Conservation (phyloP, 1,140 invertebrate species). For the Lepidurus couesii region DNA sequence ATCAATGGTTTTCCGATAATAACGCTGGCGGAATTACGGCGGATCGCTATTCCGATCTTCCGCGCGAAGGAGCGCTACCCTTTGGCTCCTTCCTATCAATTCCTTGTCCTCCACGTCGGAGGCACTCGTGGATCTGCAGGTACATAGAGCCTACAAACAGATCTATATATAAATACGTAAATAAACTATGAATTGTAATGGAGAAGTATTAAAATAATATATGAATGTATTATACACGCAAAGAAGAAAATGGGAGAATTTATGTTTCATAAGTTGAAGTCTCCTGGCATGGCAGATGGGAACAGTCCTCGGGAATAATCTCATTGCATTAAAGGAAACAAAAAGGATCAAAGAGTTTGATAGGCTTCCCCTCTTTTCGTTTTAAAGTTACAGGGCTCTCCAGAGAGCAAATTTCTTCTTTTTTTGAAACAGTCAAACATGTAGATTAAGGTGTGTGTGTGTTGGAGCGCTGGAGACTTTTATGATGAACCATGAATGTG, state of each 20-base stretch:
- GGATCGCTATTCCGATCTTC: conserved; percentile 16
- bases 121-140: conserved; percentile 31
- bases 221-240: no score
- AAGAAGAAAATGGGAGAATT: no score
- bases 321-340: no score
- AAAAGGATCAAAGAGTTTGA: no score
- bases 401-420: neutral
- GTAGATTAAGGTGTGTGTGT: conserved; percentile 4
- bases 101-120: conserved; percentile 30
- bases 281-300: no score
- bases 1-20: neutral
- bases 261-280: no score
- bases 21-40: neutral
- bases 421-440: neutral
- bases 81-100: conserved; percentile 28
- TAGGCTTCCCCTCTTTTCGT: no score
- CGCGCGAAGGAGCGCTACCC: conserved; percentile 27
- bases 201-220: no score
- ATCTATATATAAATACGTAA: neutral
- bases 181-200: neutral
- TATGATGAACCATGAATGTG: neutral
- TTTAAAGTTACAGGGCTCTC: no score
- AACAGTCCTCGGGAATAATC: no score
- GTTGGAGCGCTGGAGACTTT: neutral
- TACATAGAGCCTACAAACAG: neutral